Evolutionary conservation across 2,797 vertebrate species (phyloP), one percentile per base, ranked within the genome.

Genomic region (Alca torda): DNA sequence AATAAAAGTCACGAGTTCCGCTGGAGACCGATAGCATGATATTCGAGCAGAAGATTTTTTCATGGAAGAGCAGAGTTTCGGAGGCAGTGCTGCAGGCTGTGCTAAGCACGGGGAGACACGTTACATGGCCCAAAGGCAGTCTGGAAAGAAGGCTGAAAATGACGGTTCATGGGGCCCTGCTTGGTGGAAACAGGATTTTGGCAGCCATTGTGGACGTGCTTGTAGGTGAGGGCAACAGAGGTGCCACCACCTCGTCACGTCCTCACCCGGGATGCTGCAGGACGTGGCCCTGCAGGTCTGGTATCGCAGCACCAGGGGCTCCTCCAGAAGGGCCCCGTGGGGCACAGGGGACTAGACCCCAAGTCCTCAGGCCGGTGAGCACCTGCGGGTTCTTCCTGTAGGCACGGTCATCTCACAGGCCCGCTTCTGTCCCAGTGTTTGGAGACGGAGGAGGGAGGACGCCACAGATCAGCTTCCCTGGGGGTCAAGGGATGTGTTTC

Each of bases 311-410:
- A 31, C 4, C 9, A 25, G 20, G 13, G 9, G 31, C 8, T 53
- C 12, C 41, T 72, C 35, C 10, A 3, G 26, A 61, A 73, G 37
- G 28, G 8, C 12, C 28, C 21, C 3, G 5, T 0, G 0, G 33
- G 6, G 13, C 2, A 1, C 35, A 41, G 30, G 16, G 17, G 0
- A 0, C 9, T 0, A 0, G 13, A 51, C 1, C 4, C 10, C 5
- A 25, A 11, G 16, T 15, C 5, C 4, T 16, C 0, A 0, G 7
- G 26, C 8, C 0, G 1, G 25, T 41, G 57, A 37, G 15, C 11
- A 33, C 9, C 17, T 43, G 31, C 1, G 2, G 33, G 8, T 6
- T 28, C 13, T 11, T 67, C 21, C 25, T 31, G 18, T 2, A 41
- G 24, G 11, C 21, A 24, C 0, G 0, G 37, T 20, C 74, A 56